phyloP scores from a whole-genome alignment of 64 coral and sea anemone species.

The Stichodactyla mertensii region DNA sequence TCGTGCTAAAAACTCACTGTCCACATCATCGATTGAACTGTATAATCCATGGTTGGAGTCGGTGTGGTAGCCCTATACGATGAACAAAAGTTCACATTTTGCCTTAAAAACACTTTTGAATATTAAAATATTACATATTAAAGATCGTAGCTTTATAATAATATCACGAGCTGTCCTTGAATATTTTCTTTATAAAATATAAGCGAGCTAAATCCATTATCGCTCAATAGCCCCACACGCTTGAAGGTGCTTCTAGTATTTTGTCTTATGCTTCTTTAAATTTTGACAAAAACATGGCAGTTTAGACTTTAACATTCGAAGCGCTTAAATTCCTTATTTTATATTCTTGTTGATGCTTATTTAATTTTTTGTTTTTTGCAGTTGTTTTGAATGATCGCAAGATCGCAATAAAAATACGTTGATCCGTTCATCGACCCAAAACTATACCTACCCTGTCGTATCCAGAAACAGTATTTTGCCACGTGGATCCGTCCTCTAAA shows the following conservation, averaged over 20 bases:
- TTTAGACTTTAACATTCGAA: neutral
- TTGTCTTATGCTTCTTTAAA: neutral
- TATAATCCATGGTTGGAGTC: slow-evolving; percentile 49
- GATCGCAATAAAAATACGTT: slow-evolving; percentile 20
- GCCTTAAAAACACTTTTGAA: neutral
- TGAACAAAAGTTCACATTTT: neutral
- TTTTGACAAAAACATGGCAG: neutral
- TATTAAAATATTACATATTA: neutral
- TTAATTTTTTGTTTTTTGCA: slow-evolving; percentile 39
- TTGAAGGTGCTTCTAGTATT: neutral
- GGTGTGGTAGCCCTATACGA: slow-evolving; percentile 24
- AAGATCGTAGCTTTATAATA: neutral
- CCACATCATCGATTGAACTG: slow-evolving; percentile 52
- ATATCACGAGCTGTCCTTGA: neutral
- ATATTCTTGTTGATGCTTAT: neutral
- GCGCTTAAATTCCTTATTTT: neutral
- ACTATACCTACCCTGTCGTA: slow-evolving; percentile 49
- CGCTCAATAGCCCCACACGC: neutral
- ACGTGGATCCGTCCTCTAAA: slow-evolving; percentile 60
- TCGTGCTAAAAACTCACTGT: slow-evolving; percentile 46
- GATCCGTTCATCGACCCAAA: slow-evolving; percentile 4
- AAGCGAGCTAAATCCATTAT: neutral
- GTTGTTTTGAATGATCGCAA: slow-evolving; percentile 32
- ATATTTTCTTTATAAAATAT: neutral
- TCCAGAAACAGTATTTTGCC: slow-evolving; percentile 46